Percentiles rank a stretch among this genome's conserved stretches.
These are phyloP conservation scores for Strix uralensis DNA, from an alignment of 2,113 vertebrate genomes.

Conservation along the genomic window DNA sequence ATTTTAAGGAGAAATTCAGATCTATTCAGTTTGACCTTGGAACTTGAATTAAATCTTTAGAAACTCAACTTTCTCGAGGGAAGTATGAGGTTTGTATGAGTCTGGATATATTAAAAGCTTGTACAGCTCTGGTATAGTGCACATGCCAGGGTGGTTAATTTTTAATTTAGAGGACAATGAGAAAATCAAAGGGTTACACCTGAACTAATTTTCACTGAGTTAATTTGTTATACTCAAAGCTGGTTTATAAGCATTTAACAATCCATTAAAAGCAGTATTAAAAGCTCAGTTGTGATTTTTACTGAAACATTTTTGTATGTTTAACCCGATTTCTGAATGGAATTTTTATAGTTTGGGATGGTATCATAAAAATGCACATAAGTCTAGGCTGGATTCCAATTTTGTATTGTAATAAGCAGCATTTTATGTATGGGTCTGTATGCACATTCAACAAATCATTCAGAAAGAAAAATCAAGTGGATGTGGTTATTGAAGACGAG, in stretches of 20 bases:
- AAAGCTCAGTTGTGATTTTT: constrained; percentile 14
- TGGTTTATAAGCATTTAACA: constrained; percentile 65
- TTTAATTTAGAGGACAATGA: constrained; percentile 78
- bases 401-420: constrained; percentile 50
- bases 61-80: constrained; percentile 80
- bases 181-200: constrained; percentile 73
- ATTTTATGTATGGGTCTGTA: constrained; percentile 54
- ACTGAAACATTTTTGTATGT: constrained; percentile 15
- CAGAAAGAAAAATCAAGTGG: constrained; percentile 55
- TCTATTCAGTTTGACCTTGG: constrained; percentile 83
- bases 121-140: constrained; percentile 42
- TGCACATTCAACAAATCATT: constrained; percentile 53
- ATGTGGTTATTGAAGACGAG: constrained; percentile 58
- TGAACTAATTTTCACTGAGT: constrained; percentile 76
- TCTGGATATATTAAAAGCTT: constrained; percentile 72
- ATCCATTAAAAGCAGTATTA: constrained; percentile 69
- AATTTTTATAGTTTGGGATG: constrained; percentile 48
- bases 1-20: constrained; percentile 80
- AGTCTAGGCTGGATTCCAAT: constrained; percentile 39
- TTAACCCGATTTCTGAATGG: constrained; percentile 55
- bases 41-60: constrained; percentile 83
- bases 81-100: constrained; percentile 74
- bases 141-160: constrained; percentile 73
- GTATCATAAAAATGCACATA: constrained; percentile 59
- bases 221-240: constrained; percentile 71